Evolutionary conservation across 2,888 invertebrate species (phyloP), one percentile per base, ranked within the genome.

Genomic region (Orthosia cruda): DNA sequence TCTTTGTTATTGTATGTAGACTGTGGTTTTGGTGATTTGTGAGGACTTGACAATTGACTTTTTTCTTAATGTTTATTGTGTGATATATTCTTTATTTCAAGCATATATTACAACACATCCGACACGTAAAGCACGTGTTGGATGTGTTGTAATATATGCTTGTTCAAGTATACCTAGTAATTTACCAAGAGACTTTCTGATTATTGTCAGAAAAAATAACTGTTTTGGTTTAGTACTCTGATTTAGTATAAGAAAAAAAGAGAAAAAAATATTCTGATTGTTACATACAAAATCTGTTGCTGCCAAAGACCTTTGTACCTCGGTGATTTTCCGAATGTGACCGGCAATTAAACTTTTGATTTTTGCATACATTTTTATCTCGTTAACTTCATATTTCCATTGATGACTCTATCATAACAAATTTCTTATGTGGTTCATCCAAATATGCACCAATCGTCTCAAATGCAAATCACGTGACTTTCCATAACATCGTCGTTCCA

Each of bases 1-100:
- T 76, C 32, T n/a, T 72, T 45, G 57, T 61, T 59, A 71, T 76
- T 71, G 54, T 32, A 20, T 4, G 57, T 50, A 32, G n/a, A 26
- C 58, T 75, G 16, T 2, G 20, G 4, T 75, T 66, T 66, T 64
- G 5, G 57, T 49, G 20, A 77, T 77, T 45, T 45, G 57, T n/a
- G 32, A 54, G 13, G 15, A 49, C 11, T 47, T 40, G 16, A 45
- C 23, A 18, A 32, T 61, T 11, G 45, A 15, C 0, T 11, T 23
- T 23, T 20, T 23, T 62, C 0, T 49, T 3, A 55, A 74, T 74
- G 40, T 49, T 47, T 16, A 9, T 40, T 7, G 40, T 9, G 9
- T n/a, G n/a, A 20, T 49, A 32, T 18, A 15, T 57, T 12, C 1
- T n/a, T 49, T 32, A 45, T 11, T 50, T 55, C 15, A 15, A 9